A percentile compares a stretch with the other conserved stretches of the same genome.
phyloP scores from a whole-genome alignment of 2,797 vertebrate species.

The Hippopotamyrus pictus region DNA sequence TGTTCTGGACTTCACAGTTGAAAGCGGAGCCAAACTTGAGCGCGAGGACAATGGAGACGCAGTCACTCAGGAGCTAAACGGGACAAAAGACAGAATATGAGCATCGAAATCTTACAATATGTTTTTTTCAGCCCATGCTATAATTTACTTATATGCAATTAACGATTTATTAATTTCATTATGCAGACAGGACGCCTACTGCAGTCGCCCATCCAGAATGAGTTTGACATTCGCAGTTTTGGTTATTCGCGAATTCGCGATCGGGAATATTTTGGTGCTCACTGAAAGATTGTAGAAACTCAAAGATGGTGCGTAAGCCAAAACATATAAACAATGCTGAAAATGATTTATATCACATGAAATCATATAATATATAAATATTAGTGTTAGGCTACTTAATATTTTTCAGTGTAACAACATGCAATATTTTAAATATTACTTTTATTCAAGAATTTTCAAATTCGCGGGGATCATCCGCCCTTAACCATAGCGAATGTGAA shows the following conservation, averaged over 20 bases:
- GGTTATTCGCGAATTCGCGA: neutral
- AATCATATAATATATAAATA: neutral
- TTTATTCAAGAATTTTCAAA: neutral
- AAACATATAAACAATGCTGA: neutral
- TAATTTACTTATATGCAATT: neutral
- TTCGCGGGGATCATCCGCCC: neutral
- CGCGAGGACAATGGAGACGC: slow-evolving; percentile 50
- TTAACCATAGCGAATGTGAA: neutral
- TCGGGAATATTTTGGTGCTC: neutral
- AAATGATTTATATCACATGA: neutral
- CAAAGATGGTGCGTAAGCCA: neutral
- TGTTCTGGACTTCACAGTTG: slow-evolving; percentile 40
- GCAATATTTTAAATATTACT: neutral
- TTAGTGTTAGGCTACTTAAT: neutral
- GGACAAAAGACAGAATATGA: neutral
- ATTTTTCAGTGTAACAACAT: neutral
- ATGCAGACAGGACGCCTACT: neutral
- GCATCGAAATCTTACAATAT: neutral
- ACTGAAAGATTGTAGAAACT: neutral
- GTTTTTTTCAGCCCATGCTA: neutral
- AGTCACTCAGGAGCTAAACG: slow-evolving; percentile 48
- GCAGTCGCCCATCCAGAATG: too few species aligned
- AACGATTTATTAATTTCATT: neutral
- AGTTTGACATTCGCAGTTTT: neutral
- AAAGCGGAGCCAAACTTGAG: slow-evolving; percentile 46